Conservation (phyloP, 2,113 vertebrate genomes). For the Urocolius indicus region DNA sequence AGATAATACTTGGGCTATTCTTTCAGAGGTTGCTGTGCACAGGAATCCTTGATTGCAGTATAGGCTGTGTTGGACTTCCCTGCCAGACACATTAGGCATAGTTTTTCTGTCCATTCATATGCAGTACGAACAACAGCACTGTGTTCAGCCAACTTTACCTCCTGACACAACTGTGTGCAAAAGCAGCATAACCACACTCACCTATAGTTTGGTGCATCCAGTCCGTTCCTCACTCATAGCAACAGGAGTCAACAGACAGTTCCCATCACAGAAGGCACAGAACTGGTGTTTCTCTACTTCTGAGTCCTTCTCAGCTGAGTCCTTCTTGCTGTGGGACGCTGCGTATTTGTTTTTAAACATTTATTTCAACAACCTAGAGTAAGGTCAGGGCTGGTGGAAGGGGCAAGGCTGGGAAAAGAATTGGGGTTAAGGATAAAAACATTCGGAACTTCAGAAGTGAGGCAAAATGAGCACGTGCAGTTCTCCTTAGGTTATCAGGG, state of each 20-base stretch:
- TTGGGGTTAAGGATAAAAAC: background rate
- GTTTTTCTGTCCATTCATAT: background rate
- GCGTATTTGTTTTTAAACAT: background rate
- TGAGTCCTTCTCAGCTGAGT: background rate
- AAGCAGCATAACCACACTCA: background rate
- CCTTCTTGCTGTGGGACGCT: background rate
- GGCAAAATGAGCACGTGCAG: background rate
- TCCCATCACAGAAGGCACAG: background rate
- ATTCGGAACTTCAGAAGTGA: background rate
- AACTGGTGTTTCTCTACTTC: background rate
- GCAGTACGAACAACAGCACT: background rate
- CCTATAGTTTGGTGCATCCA: background rate
- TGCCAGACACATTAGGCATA: too few species aligned
- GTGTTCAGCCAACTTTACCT: background rate
- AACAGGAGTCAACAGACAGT: background rate
- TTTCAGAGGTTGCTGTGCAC: background rate
- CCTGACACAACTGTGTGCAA: background rate
- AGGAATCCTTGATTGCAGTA: background rate
- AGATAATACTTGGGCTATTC: background rate
- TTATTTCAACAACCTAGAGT: background rate
- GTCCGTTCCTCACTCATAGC: background rate
- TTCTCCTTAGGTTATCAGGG: background rate
- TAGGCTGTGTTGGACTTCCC: background rate
- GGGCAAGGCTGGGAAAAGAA: constrained; percentile 14
- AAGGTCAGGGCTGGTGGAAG: constrained; percentile 7